phyloP scores from a whole-genome alignment of 2,888 invertebrate genomes.

The Sesia apiformis region DNA sequence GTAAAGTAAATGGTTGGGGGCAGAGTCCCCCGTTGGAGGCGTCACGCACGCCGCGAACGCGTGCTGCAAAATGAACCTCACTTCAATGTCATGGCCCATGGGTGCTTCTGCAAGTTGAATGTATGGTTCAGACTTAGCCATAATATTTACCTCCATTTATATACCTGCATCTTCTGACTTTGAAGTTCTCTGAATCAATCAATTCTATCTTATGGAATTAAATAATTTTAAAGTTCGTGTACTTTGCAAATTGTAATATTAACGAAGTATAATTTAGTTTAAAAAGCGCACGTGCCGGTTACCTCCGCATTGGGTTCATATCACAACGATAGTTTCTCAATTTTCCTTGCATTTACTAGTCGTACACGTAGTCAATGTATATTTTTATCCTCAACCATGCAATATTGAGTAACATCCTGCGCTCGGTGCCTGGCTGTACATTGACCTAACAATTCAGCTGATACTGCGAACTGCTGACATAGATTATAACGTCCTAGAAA shows the following conservation, averaged over 20 bases:
- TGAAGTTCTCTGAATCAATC: no score
- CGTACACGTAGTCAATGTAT: background rate
- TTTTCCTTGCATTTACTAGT: background rate
- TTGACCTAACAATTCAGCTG: conserved; percentile 17
- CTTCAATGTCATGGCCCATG: background rate
- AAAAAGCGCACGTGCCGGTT: no score
- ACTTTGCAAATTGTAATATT: no score
- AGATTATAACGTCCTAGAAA: no score
- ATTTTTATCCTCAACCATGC: conserved; percentile 11
- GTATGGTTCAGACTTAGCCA: background rate
- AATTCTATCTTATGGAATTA: no score
- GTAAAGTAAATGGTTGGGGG: conserved; percentile 16
- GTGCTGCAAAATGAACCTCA: conserved; percentile 19
- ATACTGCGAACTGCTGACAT: background rate
- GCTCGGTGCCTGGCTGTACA: conserved; percentile 24
- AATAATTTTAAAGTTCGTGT: no score
- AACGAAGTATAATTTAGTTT: no score
- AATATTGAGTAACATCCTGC: conserved; percentile 29
- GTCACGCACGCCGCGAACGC: conserved; percentile 33
- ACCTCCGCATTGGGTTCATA: no score
- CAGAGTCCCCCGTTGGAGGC: conserved; percentile 34
- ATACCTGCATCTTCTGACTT: no score
- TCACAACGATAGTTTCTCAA: background rate
- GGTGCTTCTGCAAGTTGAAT: background rate
- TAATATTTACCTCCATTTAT: no score